phyloP scores from a whole-genome alignment of 2,797 vertebrate species.

The Sebastes goodei region DNA sequence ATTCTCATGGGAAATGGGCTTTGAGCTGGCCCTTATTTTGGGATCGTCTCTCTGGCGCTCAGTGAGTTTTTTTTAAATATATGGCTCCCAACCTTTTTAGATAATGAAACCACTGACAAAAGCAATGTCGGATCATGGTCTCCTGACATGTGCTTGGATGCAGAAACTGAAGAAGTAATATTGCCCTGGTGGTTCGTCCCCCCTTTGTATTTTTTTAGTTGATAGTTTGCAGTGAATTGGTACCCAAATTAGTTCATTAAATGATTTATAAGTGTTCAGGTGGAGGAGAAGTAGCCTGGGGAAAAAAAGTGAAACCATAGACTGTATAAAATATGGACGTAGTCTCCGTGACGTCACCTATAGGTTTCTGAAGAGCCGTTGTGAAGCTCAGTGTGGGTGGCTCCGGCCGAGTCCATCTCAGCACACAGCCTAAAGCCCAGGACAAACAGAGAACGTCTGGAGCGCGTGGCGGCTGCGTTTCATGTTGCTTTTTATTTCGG shows the following conservation, averaged over 20 bases:
- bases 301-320: neutral
- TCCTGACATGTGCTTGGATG: neutral
- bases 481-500: too few species aligned
- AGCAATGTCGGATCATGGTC: neutral
- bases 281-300: neutral
- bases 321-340: too few species aligned
- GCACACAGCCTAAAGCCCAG: too few species aligned
- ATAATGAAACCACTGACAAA: constrained; percentile 2
- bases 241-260: neutral
- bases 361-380: too few species aligned
- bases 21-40: constrained; percentile 32
- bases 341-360: too few species aligned
- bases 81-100: constrained; percentile 1
- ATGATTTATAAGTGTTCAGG: neutral
- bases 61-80: neutral
- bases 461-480: too few species aligned
- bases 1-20: constrained; percentile 34
- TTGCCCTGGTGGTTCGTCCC: neutral
- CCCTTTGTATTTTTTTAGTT: neutral
- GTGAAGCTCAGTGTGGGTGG: too few species aligned
- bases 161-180: neutral
- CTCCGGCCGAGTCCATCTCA: too few species aligned
- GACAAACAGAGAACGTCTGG: too few species aligned
- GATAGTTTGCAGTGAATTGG: neutral
- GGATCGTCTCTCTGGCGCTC: constrained; percentile 1